Evolutionary conservation across 2,113 vertebrate genomes (phyloP).

Genomic region (Oryzias melastigma): DNA sequence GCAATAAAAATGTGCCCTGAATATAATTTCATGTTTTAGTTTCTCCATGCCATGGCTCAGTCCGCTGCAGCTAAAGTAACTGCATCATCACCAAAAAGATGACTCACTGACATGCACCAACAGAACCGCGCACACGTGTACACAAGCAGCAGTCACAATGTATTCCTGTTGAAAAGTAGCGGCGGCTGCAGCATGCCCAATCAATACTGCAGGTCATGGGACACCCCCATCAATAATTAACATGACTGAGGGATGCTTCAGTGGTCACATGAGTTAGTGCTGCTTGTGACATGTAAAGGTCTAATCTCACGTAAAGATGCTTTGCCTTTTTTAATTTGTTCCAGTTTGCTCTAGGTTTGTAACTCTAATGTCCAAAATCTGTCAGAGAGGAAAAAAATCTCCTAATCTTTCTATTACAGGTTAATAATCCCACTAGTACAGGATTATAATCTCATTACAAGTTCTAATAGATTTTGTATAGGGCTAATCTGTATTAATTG

Average conservation of each 20-base stretch:
- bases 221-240: constrained; percentile 68
- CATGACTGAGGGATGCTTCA: constrained; percentile 20
- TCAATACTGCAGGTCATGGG: constrained; percentile 62
- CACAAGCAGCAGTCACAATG: constrained; percentile 42
- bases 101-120: constrained; percentile 29
- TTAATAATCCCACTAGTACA: not conserved
- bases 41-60: too few relatives aligned
- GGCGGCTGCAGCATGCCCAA: constrained; percentile 55
- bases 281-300: constrained; percentile 9
- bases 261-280: constrained; percentile 14
- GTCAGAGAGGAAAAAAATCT: too few relatives aligned
- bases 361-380: not conserved
- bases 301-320: constrained; percentile 5
- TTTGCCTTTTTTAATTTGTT: not conserved
- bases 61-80: too few relatives aligned
- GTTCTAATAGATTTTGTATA: not conserved
- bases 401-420: too few relatives aligned
- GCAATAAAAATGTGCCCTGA: too few relatives aligned
- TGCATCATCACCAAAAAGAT: constrained; percentile 19
- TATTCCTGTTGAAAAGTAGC: constrained; percentile 49
- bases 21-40: too few relatives aligned
- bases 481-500: constrained; percentile 1
- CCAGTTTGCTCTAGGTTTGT: not conserved
- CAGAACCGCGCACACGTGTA: constrained; percentile 5
- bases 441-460: constrained; percentile 3